Conservation (phyloP, 35 echinoderm and acorn worm genomes). For the Chiridota heheva region DNA sequence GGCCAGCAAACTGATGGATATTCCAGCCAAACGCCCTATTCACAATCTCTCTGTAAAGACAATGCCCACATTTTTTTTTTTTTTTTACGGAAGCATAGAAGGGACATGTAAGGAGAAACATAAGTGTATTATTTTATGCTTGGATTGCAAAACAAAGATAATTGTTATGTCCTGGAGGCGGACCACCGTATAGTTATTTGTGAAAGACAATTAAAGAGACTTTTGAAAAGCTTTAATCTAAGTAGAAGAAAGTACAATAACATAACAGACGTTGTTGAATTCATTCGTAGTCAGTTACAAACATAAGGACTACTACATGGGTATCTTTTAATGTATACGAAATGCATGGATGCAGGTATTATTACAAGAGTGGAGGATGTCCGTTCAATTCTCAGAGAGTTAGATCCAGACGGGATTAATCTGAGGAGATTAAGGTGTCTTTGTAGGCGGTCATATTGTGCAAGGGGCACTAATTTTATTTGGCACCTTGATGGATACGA, state of each 20-base stretch:
- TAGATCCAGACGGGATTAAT: constrained; percentile 58
- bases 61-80: too few species aligned
- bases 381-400: constrained; percentile 40
- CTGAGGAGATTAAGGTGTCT: constrained; percentile 40
- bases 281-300: constrained; percentile 22
- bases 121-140: too few species aligned
- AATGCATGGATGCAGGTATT: constrained; percentile 34
- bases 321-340: constrained; percentile 37
- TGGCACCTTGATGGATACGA: constrained; percentile 79
- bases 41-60: too few species aligned
- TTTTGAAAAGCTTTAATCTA: too few species aligned
- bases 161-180: too few species aligned
- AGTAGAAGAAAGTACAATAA: constrained; percentile 28
- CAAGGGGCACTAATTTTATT: constrained; percentile 59
- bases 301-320: constrained; percentile 49
- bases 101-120: too few species aligned
- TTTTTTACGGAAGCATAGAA: too few species aligned
- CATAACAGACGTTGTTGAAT: constrained; percentile 25
- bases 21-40: too few species aligned
- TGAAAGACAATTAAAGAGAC: too few species aligned
- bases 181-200: too few species aligned
- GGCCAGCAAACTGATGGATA: too few species aligned
- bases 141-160: too few species aligned
- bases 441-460: constrained; percentile 33
- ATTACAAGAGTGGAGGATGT: constrained; percentile 42